Evolutionary conservation across 2,888 invertebrate species (phyloP), one percentile per base, ranked within the genome.

Genomic region (Mantis religiosa): DNA sequence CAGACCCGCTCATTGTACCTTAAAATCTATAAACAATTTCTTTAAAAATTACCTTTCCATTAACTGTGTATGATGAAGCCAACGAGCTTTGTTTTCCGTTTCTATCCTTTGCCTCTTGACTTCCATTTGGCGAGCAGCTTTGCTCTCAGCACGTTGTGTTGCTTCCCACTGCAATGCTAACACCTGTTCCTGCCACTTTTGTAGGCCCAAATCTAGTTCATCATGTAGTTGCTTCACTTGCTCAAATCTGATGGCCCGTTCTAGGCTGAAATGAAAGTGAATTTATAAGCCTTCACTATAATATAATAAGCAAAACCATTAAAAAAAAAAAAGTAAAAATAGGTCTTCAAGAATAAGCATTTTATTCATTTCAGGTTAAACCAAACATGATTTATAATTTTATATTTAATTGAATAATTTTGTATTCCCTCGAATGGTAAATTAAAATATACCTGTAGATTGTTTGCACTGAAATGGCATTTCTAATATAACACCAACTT

Each of bases 131-230:
- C 92, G 90, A 4, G 91, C 91, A n/a, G 92, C 92, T 89, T 92
- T 92, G 82, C 92, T 91, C 84, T 91, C 92, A 3, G 93, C 93
- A 88, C 92, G 89, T 81, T 92, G 91, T 87, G 92, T 91, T 27
- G 93, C 92, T 89, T 92, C 91, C 90, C 92, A 91, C 85, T 93
- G 93, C 34, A 93, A 91, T 47, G 92, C 90, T 85, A 92, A 90
- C 4, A 93, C 92, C 89, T 92, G 92, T 82, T 92, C 92, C 89
- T 93, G 92, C 93, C 93, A 93, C 89, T 92, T 92, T 88, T 93
- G 92, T 88, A 93, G 91, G 20, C 93, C 93, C 83, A 91, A 91
- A 30, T 93, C 92, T 41, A 93, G 90, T 89, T 93, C 92, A 82
- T 92, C 91, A 84, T 93, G 93, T 85, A 93, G 91, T 84, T 91